Base-by-base conservation (phyloP, 2,797 vertebrate genomes). In the Coregonus ussuriensis region DNA sequence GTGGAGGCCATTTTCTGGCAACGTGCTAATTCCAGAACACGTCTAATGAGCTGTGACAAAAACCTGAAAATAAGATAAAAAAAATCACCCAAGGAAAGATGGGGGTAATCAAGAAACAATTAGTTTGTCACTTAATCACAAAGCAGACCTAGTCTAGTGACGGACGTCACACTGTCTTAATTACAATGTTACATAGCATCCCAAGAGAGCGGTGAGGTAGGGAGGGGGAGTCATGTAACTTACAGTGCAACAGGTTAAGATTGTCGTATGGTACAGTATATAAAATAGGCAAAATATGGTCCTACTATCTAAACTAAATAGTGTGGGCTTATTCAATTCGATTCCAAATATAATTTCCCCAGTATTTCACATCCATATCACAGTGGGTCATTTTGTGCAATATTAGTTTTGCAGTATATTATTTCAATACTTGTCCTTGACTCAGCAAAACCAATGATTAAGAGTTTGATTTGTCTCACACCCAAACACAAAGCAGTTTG, bases 31-130 rank as follows among this genome's bases (percentile, higher is more conserved):
- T 76, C 62, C 71, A 52, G 15, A 41, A 65, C 25, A 35, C 71
- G 65, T 80, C 74, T 82, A 82, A 86, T 84, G 82, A 84, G 80
- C 80, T 77, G 82, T 76, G 84, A 82, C 81, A 77, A 70, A 78
- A 84, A 79, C 56, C 70, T 74, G 33, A 63, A 79, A 86, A 81
- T 31, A 77, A 63, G 65, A 74, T 31, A 73, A 69, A n/a, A 37
- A 37, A 47, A 75, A 83, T 71, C 77, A 73, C 71, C 71, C 74
- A 75, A 74, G 79, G 74, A 81, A 80, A 75, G 72, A 83, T 82
- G 84, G 80, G 51, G 74, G 41, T 78, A 83, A 86, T 86, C 78
- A 86, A 80, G 72, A 80, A 80, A 80, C 47, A 74, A 80, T 82
- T 83, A 75, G 54, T 79, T 77, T 79, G 80, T 83, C 80, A 77